Evolutionary conservation across 2,888 invertebrate species (phyloP).

Genomic region (Tachystola acroxantha): DNA sequence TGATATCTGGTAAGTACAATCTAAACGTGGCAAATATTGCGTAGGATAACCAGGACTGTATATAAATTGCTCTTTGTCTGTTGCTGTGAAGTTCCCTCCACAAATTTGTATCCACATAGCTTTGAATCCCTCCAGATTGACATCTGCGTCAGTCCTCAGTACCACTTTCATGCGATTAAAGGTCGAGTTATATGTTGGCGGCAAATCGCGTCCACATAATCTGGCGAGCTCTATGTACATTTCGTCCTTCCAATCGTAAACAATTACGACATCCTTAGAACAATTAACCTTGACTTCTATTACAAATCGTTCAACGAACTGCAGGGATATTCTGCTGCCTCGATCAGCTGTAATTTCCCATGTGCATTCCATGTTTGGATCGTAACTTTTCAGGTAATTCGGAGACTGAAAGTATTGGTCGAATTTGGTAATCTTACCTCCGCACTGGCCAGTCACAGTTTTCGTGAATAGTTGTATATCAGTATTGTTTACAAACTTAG

Average conservation of each 20-base stretch:
- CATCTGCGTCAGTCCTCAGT: conserved; percentile 82
- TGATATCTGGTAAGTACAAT: conserved; percentile 82
- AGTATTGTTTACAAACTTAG: conserved; percentile 46
- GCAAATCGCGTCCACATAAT: conserved; percentile 83
- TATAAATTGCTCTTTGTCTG: conserved; percentile 68
- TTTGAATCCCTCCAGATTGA: conserved; percentile 86
- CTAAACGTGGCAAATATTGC: conserved; percentile 74
- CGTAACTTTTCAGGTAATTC: conserved; percentile 81
- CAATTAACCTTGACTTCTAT: conserved; percentile 85
- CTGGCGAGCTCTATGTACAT: conserved; percentile 74
- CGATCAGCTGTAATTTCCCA: conserved; percentile 84
- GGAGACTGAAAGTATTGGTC: conserved; percentile 72
- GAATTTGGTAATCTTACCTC: conserved; percentile 77
- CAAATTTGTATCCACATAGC: conserved; percentile 83
- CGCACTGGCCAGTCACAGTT: conserved; percentile 79
- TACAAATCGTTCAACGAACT: conserved; percentile 84
- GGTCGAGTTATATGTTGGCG: conserved; percentile 79
- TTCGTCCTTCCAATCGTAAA: conserved; percentile 77
- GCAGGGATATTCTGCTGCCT: conserved; percentile 83
- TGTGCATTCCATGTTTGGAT: conserved; percentile 86
- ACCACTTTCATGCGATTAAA: conserved; percentile 81
- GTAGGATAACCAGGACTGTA: conserved; percentile 86
- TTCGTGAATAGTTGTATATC: conserved; percentile 40
- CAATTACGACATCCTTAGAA: conserved; percentile 84
- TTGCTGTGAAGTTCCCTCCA: conserved; percentile 81